Conservation (phyloP, 2,888 invertebrate species). For the Mongoloraphidia duomilia region DNA sequence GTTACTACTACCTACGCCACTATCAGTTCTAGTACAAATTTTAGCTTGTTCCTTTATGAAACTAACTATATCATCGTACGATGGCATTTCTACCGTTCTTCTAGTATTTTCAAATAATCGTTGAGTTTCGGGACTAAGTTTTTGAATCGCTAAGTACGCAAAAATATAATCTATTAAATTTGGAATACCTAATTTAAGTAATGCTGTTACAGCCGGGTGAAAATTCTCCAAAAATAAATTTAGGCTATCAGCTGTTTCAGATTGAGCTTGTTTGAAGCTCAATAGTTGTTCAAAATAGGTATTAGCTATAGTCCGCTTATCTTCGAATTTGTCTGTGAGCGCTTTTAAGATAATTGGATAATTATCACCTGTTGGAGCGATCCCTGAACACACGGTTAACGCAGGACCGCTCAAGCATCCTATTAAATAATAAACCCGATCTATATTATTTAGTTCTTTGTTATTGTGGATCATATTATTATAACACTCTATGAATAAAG, state of each 20-base stretch:
- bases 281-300: not conserved
- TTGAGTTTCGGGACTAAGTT: too few species aligned
- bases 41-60: too few species aligned
- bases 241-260: not conserved
- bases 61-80: too few species aligned
- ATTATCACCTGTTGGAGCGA: not conserved
- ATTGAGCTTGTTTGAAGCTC: not conserved
- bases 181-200: too few species aligned
- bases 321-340: not conserved
- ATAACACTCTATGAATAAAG: not conserved
- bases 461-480: not conserved
- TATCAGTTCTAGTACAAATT: too few species aligned
- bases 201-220: too few species aligned
- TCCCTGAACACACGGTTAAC: not conserved
- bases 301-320: not conserved
- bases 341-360: not conserved
- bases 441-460: not conserved
- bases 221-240: too few species aligned
- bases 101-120: too few species aligned
- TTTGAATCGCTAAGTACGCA: too few species aligned
- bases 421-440: not conserved
- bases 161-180: too few species aligned
- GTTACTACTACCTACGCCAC: too few species aligned
- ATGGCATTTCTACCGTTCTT: too few species aligned
- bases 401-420: not conserved